Percentiles rank a stretch among this genome's conserved stretches.
These are phyloP conservation scores for Temnothorax rugatulus DNA, from an alignment of 2,888 invertebrate species.

Conservation along the genomic window DNA sequence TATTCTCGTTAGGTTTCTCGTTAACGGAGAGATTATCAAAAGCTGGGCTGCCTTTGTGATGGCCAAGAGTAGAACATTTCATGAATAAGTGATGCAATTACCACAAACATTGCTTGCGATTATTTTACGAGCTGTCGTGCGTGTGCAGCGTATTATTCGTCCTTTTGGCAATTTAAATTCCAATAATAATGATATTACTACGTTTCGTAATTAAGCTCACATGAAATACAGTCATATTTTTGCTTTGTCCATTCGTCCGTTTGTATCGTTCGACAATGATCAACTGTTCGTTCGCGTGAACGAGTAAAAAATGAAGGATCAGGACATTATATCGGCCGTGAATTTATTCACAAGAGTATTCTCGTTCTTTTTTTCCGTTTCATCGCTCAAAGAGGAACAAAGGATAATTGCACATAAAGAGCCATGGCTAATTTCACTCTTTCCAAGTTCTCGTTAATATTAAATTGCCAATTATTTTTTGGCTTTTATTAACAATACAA, in stretches of 20 bases:
- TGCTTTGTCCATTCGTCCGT: background rate
- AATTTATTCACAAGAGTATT: slow-evolving; percentile 70
- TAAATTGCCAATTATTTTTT: background rate
- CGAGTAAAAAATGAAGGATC: slow-evolving; percentile 29
- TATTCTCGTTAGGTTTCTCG: slow-evolving; percentile 50
- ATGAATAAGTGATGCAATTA: slow-evolving; percentile 70
- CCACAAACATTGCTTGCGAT: slow-evolving; percentile 57
- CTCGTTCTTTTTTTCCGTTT: slow-evolving; percentile 64
- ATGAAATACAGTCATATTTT: slow-evolving; percentile 2
- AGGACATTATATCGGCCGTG: slow-evolving; percentile 42
- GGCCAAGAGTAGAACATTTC: slow-evolving; percentile 42
- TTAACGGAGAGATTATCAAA: slow-evolving; percentile 52
- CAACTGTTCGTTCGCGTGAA: slow-evolving; percentile 25
- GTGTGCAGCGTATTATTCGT: slow-evolving; percentile 35
- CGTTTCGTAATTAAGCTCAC: slow-evolving; percentile 30
- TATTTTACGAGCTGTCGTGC: slow-evolving; percentile 45
- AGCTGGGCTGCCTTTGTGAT: slow-evolving; percentile 46
- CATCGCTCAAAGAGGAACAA: slow-evolving; percentile 63
- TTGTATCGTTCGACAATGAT: slow-evolving; percentile 45
- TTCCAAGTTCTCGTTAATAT: background rate
- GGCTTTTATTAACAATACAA: background rate
- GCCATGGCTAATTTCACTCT: background rate
- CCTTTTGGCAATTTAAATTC: slow-evolving; percentile 45
- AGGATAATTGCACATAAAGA: slow-evolving; percentile 57
- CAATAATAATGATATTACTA: slow-evolving; percentile 52